These are phyloP conservation scores for Anastrepha ludens DNA, from an alignment of 1,140 invertebrate species.

Conservation along the genomic window DNA sequence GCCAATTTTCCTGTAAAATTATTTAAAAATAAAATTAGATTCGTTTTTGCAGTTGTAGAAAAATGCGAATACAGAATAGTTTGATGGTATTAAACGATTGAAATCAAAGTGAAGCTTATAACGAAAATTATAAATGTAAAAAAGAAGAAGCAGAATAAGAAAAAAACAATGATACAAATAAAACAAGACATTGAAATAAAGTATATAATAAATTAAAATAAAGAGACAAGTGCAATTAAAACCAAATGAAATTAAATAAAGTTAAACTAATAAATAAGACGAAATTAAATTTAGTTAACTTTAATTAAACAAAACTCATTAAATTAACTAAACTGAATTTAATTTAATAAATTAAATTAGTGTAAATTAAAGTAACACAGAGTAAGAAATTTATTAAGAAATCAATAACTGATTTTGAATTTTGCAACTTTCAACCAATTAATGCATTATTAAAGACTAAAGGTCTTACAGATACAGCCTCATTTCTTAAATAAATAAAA, in stretches of 20 bases:
- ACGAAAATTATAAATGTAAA: background rate
- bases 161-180: background rate
- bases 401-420: too few species aligned
- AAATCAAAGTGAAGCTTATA: background rate
- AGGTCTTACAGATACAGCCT: background rate
- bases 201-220: background rate
- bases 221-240: background rate
- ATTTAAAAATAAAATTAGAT: background rate
- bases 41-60: background rate
- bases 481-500: too few species aligned
- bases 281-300: too few species aligned
- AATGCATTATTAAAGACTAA: background rate
- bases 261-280: too few species aligned
- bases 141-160: background rate
- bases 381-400: too few species aligned
- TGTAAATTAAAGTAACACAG: too few species aligned
- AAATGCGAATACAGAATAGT: background rate
- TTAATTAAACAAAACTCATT: too few species aligned
- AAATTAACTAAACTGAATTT: too few species aligned
- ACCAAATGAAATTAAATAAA: background rate
- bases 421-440: background rate
- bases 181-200: background rate
- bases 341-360: too few species aligned
- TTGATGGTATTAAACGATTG: background rate
- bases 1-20: constrained; percentile 67